Conservation (phyloP, 1,140 invertebrate species). For the Ostrea denselamellosa region DNA sequence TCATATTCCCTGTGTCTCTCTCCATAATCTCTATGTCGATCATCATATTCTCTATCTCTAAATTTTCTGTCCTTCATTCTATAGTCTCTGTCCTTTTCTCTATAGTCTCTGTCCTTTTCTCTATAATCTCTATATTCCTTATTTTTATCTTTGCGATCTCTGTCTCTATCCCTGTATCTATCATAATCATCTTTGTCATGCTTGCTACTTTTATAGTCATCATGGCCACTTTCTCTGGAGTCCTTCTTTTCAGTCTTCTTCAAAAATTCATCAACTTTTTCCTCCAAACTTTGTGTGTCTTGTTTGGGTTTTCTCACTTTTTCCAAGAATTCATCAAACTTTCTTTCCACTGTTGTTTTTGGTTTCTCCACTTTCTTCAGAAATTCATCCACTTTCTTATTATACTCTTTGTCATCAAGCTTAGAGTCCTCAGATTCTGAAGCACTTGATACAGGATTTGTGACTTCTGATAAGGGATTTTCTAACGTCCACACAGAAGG, state of each 20-base stretch:
- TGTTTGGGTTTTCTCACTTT: conserved; percentile 21
- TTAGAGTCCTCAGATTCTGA: conserved; percentile 10
- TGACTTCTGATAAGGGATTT: background rate
- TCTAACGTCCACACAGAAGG: background rate
- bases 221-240: background rate
- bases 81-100: conserved; percentile 24
- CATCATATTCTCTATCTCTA: conserved; percentile 53
- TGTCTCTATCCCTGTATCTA: conserved; percentile 21
- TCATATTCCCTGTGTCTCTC: conserved; percentile 55
- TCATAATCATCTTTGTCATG: conserved; percentile 27
- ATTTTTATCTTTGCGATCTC: conserved; percentile 41
- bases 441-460: background rate
- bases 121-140: conserved; percentile 46
- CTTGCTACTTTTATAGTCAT: conserved; percentile 44
- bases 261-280: conserved; percentile 41
- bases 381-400: conserved; percentile 44
- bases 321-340: conserved; percentile 47
- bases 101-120: conserved; percentile 46
- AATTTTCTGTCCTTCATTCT: conserved; percentile 56
- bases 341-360: conserved; percentile 46
- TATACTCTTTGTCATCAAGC: background rate
- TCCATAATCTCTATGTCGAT: conserved; percentile 53
- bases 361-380: conserved; percentile 43
- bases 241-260: conserved; percentile 41
- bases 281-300: conserved; percentile 12